Evolutionary conservation across 2,113 vertebrate genomes (phyloP).

Genomic region (Mesocricetus auratus): DNA sequence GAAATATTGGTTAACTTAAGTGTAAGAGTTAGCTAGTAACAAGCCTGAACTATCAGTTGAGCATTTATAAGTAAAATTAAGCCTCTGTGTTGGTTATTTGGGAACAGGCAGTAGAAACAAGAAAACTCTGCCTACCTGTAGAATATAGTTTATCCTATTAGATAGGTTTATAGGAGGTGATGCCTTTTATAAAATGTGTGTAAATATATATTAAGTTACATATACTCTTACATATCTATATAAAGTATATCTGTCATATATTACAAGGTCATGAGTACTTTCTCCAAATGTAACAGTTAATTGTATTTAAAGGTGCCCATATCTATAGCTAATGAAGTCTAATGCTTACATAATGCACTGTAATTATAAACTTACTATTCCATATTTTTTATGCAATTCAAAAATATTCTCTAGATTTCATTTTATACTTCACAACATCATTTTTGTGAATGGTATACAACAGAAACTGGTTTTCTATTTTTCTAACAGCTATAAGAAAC

Average conservation of each 20-base stretch:
- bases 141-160: not conserved
- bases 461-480: not conserved
- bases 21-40: no score
- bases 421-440: not conserved
- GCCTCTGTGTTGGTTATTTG: no score
- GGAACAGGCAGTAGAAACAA: no score
- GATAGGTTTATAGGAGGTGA: not conserved
- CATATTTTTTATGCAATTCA: not conserved
- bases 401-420: not conserved
- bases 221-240: not conserved
- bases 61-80: no score
- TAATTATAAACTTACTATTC: not conserved
- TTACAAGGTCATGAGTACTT: not conserved
- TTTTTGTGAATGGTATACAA: not conserved
- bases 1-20: not conserved
- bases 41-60: no score
- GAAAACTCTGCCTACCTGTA: no score
- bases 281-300: not conserved
- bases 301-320: not conserved
- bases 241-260: not conserved
- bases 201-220: not conserved
- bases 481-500: not conserved
- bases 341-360: not conserved
- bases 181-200: not conserved
- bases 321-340: not conserved